phyloP scores from a whole-genome alignment of 2,888 invertebrate genomes.

The Latheticus oryzae region DNA sequence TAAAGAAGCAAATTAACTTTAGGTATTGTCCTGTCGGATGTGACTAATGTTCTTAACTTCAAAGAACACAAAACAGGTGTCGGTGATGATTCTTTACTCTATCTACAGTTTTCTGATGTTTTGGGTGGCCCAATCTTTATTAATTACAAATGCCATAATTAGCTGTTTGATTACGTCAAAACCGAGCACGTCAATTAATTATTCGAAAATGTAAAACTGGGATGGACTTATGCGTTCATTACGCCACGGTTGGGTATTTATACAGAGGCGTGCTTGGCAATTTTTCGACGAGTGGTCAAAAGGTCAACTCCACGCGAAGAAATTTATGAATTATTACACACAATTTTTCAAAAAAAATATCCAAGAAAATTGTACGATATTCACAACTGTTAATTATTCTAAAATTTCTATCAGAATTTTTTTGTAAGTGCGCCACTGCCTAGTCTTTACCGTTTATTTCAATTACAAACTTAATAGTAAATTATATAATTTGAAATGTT shows the following conservation, averaged over 20 bases:
- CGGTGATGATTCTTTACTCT: conserved; percentile 53
- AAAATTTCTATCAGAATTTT: too few species aligned
- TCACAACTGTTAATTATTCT: too few species aligned
- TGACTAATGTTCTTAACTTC: conserved; percentile 59
- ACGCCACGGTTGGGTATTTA: conserved; percentile 3
- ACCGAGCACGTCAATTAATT: conserved; percentile 34
- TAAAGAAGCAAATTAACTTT: conserved; percentile 63
- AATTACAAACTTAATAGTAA: too few species aligned
- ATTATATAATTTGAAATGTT: too few species aligned
- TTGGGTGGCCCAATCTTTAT: conserved; percentile 36
- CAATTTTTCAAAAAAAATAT: too few species aligned
- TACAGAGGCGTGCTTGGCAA: conserved; percentile 13
- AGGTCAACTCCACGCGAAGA: too few species aligned
- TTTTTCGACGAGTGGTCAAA: conserved; percentile 9
- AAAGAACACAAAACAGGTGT: conserved; percentile 54
- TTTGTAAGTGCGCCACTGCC: too few species aligned
- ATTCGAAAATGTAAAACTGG: neutral
- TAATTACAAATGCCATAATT: conserved; percentile 30
- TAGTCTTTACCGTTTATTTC: too few species aligned
- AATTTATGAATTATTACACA: too few species aligned
- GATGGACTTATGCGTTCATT: conserved; percentile 20
- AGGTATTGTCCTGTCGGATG: conserved; percentile 61
- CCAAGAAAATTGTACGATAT: too few species aligned
- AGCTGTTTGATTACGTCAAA: conserved; percentile 35
- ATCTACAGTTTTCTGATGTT: conserved; percentile 35